Evolutionary conservation across 2,888 invertebrate species (phyloP).

Genomic region (Smittia sp.): DNA sequence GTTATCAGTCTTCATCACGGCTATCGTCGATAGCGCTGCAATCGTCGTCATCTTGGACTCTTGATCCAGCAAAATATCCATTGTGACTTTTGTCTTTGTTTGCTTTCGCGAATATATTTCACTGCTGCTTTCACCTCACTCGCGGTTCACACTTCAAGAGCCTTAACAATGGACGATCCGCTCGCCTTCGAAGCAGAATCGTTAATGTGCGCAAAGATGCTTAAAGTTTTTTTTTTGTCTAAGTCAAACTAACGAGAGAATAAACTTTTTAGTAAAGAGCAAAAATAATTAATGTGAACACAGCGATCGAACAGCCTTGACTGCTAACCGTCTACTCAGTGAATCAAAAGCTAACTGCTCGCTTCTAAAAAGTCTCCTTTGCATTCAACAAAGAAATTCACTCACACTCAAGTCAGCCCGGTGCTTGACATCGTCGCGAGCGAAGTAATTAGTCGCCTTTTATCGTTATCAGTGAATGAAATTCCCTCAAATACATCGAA

Average conservation of each 20-base stretch:
- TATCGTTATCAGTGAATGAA: neutral
- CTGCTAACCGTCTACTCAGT: neutral
- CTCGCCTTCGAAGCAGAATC: neutral
- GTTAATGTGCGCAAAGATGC: conserved; percentile 9
- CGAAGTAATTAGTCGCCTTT: neutral
- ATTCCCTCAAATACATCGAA: neutral
- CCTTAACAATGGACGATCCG: neutral
- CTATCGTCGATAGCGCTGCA: conserved; percentile 16
- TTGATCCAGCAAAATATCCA: conserved; percentile 25
- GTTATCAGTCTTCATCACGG: conserved; percentile 7
- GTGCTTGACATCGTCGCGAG: neutral
- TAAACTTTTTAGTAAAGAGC: neutral
- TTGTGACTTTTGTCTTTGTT: neutral
- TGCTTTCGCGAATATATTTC: neutral
- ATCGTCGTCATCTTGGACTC: conserved; percentile 27
- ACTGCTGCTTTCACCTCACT: too few relatives aligned
- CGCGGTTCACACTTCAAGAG: neutral
- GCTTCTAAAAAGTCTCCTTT: too few relatives aligned
- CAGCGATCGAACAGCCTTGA: neutral
- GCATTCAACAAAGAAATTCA: conserved; percentile 2
- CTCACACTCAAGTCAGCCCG: neutral
- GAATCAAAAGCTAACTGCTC: neutral
- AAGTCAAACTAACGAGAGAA: neutral
- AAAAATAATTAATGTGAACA: neutral
- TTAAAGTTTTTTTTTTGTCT: neutral